Base-by-base conservation (phyloP, 2,888 invertebrate species). In the Baccha elongata region DNA sequence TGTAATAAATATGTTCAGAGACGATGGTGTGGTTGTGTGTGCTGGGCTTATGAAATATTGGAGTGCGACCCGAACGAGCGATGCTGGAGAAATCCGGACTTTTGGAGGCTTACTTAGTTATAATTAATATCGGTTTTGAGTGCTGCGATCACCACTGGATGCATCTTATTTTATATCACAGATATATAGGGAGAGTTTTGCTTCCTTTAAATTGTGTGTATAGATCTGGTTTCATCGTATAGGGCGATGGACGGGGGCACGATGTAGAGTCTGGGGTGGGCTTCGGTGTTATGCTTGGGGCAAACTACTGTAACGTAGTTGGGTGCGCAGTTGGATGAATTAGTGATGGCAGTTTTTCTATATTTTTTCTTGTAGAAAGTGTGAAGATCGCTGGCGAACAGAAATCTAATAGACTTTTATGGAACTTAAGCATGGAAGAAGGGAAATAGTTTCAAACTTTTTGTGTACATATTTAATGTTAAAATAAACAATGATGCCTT, bases 71-170 rank as follows among this genome's bases (percentile, higher is more conserved):
- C 17, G 40, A 46, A 62, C 23, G 8, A 21, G 32, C 26, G 13
- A 37, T n/a, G 26, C 19, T 19, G 55, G 40, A 72, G 53, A 62
- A 67, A 71, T 83, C 78, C 72, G 62, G 78, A 73, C 78, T 81
- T 85, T 84, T 85, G 74, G 81, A 81, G 81, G 84, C 84, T 85
- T 83, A 85, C 84, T 84, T 85, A 83, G 84, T 83, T 84, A 84
- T 84, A 84, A 84, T 85, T 85, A 85, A 85, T 84, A 84, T 83
- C 71, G 74, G 84, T 74, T 83, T 72, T 79, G 81, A 78, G 71
- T 75, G 78, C 81, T 74, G 58, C 81, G 81, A 71, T 74, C 75
- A 76, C 78, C 74, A 79, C 79, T 79, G 84, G 79, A 79, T 71
- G 84, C 76, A 73, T 83, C 83, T 83, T 83, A 78, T 64, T 78